phyloP scores from a whole-genome alignment of 2,888 invertebrate species.

The Stegana nigrithorax region DNA sequence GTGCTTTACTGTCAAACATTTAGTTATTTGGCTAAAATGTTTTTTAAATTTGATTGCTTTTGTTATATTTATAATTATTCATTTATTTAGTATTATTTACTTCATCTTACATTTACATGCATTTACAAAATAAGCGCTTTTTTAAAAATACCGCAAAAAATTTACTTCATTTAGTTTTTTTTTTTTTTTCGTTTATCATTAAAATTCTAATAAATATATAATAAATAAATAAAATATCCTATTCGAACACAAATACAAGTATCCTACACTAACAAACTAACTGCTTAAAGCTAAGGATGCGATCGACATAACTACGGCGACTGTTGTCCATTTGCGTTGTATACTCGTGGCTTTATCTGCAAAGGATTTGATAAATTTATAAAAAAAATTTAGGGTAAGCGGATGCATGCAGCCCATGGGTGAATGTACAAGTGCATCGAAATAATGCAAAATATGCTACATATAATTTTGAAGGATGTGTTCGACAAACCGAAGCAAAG shows the following conservation, averaged over 20 bases:
- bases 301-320: slow-evolving; percentile 68
- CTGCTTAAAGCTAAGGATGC: slow-evolving; percentile 69
- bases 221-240: slow-evolving; percentile 48
- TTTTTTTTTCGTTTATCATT: slow-evolving; percentile 56
- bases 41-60: slow-evolving; percentile 17
- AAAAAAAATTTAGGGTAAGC: background rate
- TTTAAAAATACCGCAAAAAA: slow-evolving; percentile 68
- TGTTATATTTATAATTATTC: slow-evolving; percentile 34
- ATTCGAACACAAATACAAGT: slow-evolving; percentile 56
- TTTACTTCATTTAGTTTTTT: slow-evolving; percentile 34
- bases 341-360: slow-evolving; percentile 67
- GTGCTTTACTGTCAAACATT: too few species aligned
- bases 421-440: background rate
- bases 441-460: too few species aligned
- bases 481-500: too few species aligned
- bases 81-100: slow-evolving; percentile 33
- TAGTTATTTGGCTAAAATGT: too few species aligned
- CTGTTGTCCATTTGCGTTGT: slow-evolving; percentile 68
- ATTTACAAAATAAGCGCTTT: slow-evolving; percentile 69
- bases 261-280: slow-evolving; percentile 65
- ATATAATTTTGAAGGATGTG: too few species aligned
- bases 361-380: slow-evolving; percentile 16
- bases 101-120: slow-evolving; percentile 67
- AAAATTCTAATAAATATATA: slow-evolving; percentile 59
- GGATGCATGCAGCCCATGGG: too few species aligned